Conservation (phyloP, 2,113 vertebrate genomes). For the Zosterops pallidus region DNA sequence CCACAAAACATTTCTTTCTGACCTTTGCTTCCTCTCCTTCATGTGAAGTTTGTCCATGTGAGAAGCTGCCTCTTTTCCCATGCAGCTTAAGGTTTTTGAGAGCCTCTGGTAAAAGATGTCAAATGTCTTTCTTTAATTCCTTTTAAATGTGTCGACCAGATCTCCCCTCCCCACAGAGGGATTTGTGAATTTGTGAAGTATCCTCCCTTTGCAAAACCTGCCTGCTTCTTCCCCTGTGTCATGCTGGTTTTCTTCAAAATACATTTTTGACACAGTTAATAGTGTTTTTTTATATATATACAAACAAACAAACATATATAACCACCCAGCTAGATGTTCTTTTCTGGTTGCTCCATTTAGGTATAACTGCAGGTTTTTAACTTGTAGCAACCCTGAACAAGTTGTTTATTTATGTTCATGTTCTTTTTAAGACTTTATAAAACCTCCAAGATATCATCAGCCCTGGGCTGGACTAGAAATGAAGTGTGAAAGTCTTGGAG, state of each 20-base stretch:
- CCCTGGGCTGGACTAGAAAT: background rate
- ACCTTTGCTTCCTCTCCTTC: background rate
- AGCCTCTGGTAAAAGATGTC: background rate
- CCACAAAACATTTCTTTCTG: background rate
- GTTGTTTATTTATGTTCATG: background rate
- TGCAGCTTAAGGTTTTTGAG: background rate
- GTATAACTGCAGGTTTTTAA: background rate
- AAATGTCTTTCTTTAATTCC: background rate
- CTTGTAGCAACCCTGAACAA: background rate
- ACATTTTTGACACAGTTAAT: background rate
- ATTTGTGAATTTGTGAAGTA: fast-evolving
- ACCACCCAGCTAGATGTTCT: background rate
- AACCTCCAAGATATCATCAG: background rate
- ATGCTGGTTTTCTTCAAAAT: background rate
- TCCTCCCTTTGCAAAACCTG: background rate
- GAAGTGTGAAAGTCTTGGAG: background rate
- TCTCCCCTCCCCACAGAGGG: background rate
- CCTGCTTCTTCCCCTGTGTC: background rate
- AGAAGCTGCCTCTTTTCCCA: background rate
- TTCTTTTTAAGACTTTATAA: background rate
- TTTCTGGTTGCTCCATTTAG: background rate
- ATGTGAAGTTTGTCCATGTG: fast-evolving
- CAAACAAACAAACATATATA: background rate
- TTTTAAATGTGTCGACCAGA: fast-evolving
- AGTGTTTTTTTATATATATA: background rate